These are phyloP conservation scores for Stigmatopora argus DNA, from an alignment of 2,113 vertebrate genomes.

Conservation along the genomic window DNA sequence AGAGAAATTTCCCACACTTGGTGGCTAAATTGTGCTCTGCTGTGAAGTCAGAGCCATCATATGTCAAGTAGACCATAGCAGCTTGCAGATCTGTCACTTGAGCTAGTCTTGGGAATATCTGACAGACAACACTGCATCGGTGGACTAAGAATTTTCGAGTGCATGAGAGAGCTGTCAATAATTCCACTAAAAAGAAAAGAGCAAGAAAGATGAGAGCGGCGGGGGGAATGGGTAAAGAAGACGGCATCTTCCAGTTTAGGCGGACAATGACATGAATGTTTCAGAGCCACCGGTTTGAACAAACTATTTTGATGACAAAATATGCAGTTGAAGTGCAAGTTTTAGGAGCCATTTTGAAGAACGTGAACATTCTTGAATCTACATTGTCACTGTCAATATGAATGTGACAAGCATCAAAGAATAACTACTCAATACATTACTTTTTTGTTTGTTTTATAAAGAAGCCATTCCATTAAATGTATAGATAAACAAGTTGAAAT, in stretches of 20 bases:
- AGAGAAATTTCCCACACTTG: conserved; percentile 81
- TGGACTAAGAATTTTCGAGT: conserved; percentile 71
- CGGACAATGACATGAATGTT: conserved; percentile 66
- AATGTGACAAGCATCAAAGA: not conserved
- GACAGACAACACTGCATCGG: conserved; percentile 78
- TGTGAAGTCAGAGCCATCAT: conserved; percentile 79
- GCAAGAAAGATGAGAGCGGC: conserved; percentile 14
- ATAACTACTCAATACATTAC: not conserved
- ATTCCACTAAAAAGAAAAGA: conserved; percentile 70
- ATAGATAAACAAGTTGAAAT: not conserved
- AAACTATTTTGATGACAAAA: not conserved
- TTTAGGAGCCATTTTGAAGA: not conserved
- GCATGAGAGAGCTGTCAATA: conserved; percentile 82
- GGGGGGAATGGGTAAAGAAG: conserved; percentile 46
- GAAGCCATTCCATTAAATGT: not conserved
- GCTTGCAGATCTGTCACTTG: conserved; percentile 82
- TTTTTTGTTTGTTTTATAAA: no score
- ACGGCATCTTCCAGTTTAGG: conserved; percentile 60
- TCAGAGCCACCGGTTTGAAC: conserved; percentile 56
- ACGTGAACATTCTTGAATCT: not conserved
- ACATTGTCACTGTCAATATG: not conserved
- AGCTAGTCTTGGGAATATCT: conserved; percentile 78
- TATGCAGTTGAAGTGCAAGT: not conserved
- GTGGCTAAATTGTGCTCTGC: conserved; percentile 89
- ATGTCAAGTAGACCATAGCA: conserved; percentile 78